phyloP scores from a whole-genome alignment of 1,140 invertebrate genomes.

The Pinna nobilis region DNA sequence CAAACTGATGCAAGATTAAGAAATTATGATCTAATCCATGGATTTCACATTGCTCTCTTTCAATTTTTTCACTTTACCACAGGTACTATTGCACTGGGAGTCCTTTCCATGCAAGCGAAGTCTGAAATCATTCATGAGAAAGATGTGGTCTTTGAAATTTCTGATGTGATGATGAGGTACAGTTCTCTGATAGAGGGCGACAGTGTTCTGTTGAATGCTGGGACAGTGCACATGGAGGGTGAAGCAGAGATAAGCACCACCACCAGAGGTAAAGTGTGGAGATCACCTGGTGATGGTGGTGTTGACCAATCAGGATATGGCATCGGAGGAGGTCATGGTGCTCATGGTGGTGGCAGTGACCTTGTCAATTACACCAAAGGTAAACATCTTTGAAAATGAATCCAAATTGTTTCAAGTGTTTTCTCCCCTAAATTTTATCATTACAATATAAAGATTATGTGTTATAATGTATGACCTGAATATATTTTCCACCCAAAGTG shows the following conservation, averaged over 20 bases:
- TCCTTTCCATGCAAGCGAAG: constrained; percentile 53
- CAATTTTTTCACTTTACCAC: constrained; percentile 14
- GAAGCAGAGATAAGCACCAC: constrained; percentile 53
- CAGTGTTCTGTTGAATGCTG: constrained; percentile 44
- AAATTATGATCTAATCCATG: too few relatives aligned
- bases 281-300: constrained; percentile 30
- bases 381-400: neutral
- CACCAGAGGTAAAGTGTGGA: constrained; percentile 38
- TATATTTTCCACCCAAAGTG: too few relatives aligned
- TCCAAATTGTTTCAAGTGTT: too few relatives aligned
- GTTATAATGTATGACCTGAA: too few relatives aligned
- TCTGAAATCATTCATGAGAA: constrained; percentile 48
- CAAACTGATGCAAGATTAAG: too few relatives aligned
- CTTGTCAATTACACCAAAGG: constrained; percentile 36
- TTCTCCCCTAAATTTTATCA: too few relatives aligned
- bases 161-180: constrained; percentile 58
- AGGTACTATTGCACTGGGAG: constrained; percentile 53
- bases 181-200: constrained; percentile 50
- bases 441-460: too few relatives aligned
- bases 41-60: too few relatives aligned
- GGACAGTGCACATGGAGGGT: constrained; percentile 54
- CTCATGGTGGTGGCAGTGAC: constrained; percentile 57
- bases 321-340: constrained; percentile 58
- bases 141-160: constrained; percentile 48
- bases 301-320: constrained; percentile 39